Evolutionary conservation across 2,888 invertebrate genomes (phyloP).

Genomic region (Maniola hyperantus): DNA sequence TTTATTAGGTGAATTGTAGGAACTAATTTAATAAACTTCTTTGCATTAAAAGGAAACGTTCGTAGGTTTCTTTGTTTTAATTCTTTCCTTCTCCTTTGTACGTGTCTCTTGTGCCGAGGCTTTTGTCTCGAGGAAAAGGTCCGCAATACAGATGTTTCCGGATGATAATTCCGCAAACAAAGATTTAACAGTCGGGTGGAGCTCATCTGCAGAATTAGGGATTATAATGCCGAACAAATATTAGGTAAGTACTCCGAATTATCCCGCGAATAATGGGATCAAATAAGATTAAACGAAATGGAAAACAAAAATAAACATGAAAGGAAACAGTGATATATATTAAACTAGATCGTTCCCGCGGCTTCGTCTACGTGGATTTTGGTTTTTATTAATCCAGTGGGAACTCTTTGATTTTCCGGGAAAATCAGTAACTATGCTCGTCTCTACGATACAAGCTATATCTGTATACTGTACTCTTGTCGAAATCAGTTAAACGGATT

Average conservation of each 20-base stretch:
- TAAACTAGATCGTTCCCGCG: no score
- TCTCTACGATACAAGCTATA: no score
- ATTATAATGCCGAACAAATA: constrained; percentile 4
- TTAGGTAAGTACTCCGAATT: constrained; percentile 1
- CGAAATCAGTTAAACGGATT: no score
- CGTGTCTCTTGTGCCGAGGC: constrained; percentile 3
- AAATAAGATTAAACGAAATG: constrained; percentile 8
- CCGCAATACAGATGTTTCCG: constrained; percentile 8
- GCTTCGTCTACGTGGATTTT: no score
- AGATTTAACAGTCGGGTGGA: constrained; percentile 3
- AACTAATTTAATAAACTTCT: constrained; percentile 21
- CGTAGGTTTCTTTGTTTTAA: constrained; percentile 9
- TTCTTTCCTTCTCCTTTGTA: constrained; percentile 14
- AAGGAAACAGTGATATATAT: background rate
- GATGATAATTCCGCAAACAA: constrained; percentile 12
- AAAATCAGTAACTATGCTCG: no score
- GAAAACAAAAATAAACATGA: background rate
- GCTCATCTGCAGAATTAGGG: constrained; percentile 12
- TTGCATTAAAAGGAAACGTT: constrained; percentile 14
- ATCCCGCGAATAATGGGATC: constrained; percentile 7
- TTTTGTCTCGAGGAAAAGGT: constrained; percentile 20
- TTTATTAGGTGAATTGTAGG: constrained; percentile 16
- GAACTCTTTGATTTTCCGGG: no score
- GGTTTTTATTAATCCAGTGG: no score
- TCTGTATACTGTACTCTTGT: no score